These are phyloP conservation scores for Oncorhynchus mykiss DNA, from an alignment of 2,113 vertebrate genomes.

Conservation along the genomic window DNA sequence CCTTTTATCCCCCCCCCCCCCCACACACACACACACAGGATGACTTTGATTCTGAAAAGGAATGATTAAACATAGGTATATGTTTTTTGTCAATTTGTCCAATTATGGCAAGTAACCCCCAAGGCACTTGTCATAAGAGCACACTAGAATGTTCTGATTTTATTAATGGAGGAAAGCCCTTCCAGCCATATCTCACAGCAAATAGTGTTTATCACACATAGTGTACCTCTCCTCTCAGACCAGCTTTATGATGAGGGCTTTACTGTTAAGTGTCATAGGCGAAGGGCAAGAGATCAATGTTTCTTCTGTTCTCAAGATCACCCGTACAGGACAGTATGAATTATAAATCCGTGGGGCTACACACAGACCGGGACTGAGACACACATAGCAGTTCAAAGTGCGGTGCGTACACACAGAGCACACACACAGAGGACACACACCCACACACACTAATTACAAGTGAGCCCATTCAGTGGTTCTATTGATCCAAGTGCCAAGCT, in stretches of 20 bases:
- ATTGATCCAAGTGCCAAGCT: constrained; percentile 44
- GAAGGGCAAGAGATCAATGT: too few relatives aligned
- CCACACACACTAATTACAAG: constrained; percentile 31
- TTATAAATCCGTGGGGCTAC: not conserved
- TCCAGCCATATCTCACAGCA: too few relatives aligned
- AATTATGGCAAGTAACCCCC: constrained; percentile 1
- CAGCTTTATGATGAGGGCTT: not conserved
- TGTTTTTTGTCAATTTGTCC: constrained; percentile 41
- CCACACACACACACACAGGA: not conserved
- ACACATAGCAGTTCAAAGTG: too few relatives aligned
- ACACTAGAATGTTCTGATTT: not conserved
- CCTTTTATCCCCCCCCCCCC: constrained; percentile 8
- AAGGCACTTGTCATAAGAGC: not conserved
- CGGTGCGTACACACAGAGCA: too few relatives aligned
- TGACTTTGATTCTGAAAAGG: not conserved
- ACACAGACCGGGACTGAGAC: constrained; percentile 31
- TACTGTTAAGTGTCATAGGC: too few relatives aligned
- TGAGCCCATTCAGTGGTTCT: constrained; percentile 37
- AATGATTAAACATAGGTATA: constrained; percentile 32
- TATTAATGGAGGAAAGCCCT: too few relatives aligned
- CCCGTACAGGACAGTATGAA: not conserved
- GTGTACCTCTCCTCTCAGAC: not conserved
- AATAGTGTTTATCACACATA: not conserved
- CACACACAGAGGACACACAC: not conserved
- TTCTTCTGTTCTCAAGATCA: not conserved